Evolutionary conservation across 1,140 invertebrate genomes (phyloP).

Genomic region (Eufriesea mexicana): DNA sequence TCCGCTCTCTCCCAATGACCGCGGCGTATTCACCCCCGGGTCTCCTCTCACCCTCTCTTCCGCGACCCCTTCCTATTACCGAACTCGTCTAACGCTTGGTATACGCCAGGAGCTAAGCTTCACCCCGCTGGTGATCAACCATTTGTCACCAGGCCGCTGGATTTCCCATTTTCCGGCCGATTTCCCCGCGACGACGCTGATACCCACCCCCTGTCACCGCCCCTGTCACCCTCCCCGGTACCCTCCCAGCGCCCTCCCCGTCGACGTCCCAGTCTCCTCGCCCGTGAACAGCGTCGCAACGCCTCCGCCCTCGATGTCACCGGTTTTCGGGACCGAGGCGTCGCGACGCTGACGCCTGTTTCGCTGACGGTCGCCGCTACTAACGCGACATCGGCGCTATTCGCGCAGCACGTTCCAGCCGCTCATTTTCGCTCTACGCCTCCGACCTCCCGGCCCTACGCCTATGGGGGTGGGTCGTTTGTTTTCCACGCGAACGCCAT

Average conservation of each 20-base stretch:
- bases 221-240: neutral
- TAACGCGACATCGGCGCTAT: constrained; percentile 9
- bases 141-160: constrained; percentile 80
- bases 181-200: constrained; percentile 74
- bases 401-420: constrained; percentile 45
- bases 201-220: constrained; percentile 28
- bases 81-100: constrained; percentile 16
- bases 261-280: neutral
- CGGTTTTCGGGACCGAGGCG: constrained; percentile 29
- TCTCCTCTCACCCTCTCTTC: constrained; percentile 4
- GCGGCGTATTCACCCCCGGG: constrained; percentile 42
- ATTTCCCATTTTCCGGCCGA: constrained; percentile 82
- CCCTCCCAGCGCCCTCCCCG: neutral
- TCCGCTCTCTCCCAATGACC: constrained; percentile 51
- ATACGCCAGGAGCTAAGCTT: constrained; percentile 53
- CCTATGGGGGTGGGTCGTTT: constrained; percentile 66
- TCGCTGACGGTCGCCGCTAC: constrained; percentile 17
- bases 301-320: constrained; percentile 2
- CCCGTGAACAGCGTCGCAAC: constrained; percentile 9
- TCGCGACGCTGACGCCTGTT: constrained; percentile 29
- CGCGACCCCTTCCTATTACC: neutral
- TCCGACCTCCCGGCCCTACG: neutral
- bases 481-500: constrained; percentile 67
- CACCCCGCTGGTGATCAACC: constrained; percentile 65
- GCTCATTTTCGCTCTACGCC: constrained; percentile 74